Percentiles rank a stretch among this genome's conserved stretches.
Conservation (phyloP, 2,113 vertebrate species). For the Suncus etruscus region DNA sequence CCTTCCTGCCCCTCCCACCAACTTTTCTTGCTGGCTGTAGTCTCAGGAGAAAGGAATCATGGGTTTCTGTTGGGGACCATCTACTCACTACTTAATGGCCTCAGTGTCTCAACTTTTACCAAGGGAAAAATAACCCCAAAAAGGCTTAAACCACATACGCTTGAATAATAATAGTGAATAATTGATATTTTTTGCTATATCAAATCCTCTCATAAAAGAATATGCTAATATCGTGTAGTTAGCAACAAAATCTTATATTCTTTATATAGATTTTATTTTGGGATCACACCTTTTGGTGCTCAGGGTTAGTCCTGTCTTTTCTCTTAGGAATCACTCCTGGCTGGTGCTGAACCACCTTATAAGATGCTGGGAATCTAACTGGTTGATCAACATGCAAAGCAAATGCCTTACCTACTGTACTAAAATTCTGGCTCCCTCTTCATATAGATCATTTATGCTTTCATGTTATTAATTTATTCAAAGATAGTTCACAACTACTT, state of each 20-base stretch:
- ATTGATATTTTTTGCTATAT: not conserved
- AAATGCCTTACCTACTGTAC: too few relatives aligned
- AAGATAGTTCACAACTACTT: conserved; percentile 8
- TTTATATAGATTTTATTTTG: not conserved
- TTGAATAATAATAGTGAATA: not conserved
- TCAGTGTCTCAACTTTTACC: not conserved
- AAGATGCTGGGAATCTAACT: too few relatives aligned
- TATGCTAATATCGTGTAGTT: not conserved
- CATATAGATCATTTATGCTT: too few relatives aligned
- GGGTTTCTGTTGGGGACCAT: not conserved
- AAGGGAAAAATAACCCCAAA: not conserved
- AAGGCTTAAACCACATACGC: too few relatives aligned
- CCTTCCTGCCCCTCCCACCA: too few relatives aligned
- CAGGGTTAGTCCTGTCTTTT: too few relatives aligned
- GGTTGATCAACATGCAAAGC: too few relatives aligned
- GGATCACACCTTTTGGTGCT: too few relatives aligned
- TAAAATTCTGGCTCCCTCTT: too few relatives aligned
- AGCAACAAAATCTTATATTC: not conserved
- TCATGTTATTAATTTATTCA: not conserved
- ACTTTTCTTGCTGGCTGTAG: not conserved
- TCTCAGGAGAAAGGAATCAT: not conserved
- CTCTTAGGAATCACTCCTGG: too few relatives aligned
- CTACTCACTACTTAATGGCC: not conserved
- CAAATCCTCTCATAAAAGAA: not conserved
- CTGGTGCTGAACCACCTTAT: too few relatives aligned